Evolutionary conservation across 1,140 invertebrate species (phyloP), one percentile per base, ranked within the genome.

Genomic region (Zaprionus ornatus): DNA sequence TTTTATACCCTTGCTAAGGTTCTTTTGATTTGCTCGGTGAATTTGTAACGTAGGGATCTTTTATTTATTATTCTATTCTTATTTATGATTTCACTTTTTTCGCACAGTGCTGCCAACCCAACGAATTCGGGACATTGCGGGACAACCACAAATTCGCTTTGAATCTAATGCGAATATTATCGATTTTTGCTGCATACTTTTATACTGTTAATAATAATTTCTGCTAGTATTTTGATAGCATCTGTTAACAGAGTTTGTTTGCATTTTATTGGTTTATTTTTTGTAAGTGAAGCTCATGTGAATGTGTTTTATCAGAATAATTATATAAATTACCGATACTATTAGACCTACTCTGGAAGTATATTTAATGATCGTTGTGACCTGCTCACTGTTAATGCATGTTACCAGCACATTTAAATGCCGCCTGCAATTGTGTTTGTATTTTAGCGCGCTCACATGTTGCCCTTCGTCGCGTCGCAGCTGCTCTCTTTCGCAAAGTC

Each of bases 401-500:
- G 72, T 63, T 52, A 63, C 66, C 59, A 74, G 52, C 59, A 74
- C 72, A 74, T 63, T 62, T 63, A 70, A 70, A 70, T 63, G 66
- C 66, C 72, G 72, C 59, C 4, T 74, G 72, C 66, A 74, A 17
- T 70, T 70, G 72, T 74, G 42, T 70, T 63, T 63, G 66, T 74
- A 10, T 52, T 70, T 69, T 59, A 63, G 59, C 72, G 71, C 72
- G 42, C 59, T 74, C 72, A 74, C 66, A 74, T 74, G 72, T 74
- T 74, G 66, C 59, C 72, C 59, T 23, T 35, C 59, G 40, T 35
- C 66, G 19, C 50, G 42, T 32, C 40, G 40, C 66, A 70, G 59
- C 72, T 70, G 72, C 71, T 69, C 71, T 57, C 69, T 10, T 37
- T 57, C 27, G 48, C 59, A 50, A 50, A 23, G 50, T 29, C 48